Evolutionary conservation across 2,113 vertebrate species (phyloP), one percentile per base, ranked within the genome.

Genomic region (Penelope pileata): DNA sequence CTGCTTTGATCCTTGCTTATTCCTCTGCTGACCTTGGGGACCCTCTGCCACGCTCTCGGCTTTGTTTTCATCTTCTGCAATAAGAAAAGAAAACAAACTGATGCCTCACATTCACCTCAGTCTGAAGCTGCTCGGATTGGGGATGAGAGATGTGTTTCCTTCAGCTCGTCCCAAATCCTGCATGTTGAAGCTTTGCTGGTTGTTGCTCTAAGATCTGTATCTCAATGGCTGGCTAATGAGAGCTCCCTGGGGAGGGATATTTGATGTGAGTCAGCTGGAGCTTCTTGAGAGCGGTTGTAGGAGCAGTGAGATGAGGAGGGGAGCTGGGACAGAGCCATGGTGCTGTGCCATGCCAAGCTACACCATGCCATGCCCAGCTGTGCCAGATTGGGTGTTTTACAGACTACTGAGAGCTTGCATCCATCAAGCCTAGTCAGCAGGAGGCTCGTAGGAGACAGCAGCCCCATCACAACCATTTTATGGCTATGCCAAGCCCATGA

Each of bases 291-390:
- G 19, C 13, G 3, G 13, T 66, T 29, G 13, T 67, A 56, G 56
- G n/a, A 68, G 21, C 6, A 5, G 29, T 56, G 3, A 12, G 21
- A 9, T n/a, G 5, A 30, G 54, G 32, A 58, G 21, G 24, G 27
- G 5, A 18, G 26, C 4, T 42, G 50, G 32, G 34, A 16, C 7
- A 6, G 24, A 54, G 50, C 18, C n/a, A 18, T 21, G 18, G 29
- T 54, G 11, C 12, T 58, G 10, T 16, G 22, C 45, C 2, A 2
- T 24, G 75, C 16, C 0, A 1, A 7, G 62, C 29, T 4, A 2
- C 47, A 10, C 45, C 27, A 17, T 4, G 6, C 30, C n/a, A 15
- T 9, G 16, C 63, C 11, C 5, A 6, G 12, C 58, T 19, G 38
- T 40, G 47, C 34, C 6, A 4, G 30, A 30, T 24, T 2, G 1